Conservation (phyloP, 2,797 vertebrate species). For the Erethizon dorsatum region DNA sequence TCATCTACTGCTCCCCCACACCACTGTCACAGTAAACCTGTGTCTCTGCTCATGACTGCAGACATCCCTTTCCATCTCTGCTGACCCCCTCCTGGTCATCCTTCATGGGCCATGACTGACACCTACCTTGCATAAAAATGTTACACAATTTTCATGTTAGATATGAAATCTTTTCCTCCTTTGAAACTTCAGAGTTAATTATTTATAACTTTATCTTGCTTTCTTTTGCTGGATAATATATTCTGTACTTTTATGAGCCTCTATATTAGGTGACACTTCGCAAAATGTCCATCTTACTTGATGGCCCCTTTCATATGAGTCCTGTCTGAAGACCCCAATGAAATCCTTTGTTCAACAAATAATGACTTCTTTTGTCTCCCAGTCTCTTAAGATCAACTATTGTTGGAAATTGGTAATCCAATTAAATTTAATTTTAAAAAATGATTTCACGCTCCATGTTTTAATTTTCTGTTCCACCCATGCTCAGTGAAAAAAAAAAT, state of each 20-base stretch:
- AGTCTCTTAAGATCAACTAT: background rate
- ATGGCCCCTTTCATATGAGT: background rate
- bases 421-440: background rate
- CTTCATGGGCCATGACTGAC: rapidly evolving
- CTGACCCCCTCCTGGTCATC: too few relatives aligned
- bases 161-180: background rate
- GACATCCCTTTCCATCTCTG: background rate
- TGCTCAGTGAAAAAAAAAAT: conserved; percentile 14
- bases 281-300: background rate
- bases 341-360: background rate
- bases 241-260: background rate
- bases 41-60: background rate
- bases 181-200: background rate
- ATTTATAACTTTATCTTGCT: background rate
- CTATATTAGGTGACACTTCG: background rate
- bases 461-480: background rate
- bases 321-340: background rate
- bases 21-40: rapidly evolving
- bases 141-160: background rate
- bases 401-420: conserved; percentile 15
- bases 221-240: background rate
- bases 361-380: background rate
- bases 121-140: background rate
- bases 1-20: too few relatives aligned
- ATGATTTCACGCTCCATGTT: background rate